phyloP scores from a whole-genome alignment of 1,140 invertebrate genomes.

The Brachionus sp. region DNA sequence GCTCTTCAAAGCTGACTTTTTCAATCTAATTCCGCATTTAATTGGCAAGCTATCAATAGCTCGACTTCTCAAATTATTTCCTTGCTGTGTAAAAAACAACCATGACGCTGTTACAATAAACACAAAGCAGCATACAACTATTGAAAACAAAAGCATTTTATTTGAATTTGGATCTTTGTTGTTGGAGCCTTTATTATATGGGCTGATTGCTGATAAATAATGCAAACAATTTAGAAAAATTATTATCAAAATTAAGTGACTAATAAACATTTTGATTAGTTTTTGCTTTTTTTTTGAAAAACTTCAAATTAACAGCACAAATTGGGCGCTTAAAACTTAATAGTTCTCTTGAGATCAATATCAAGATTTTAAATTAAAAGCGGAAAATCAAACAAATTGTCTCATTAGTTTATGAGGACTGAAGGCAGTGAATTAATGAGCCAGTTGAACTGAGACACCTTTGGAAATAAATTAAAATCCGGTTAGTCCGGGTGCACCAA shows the following conservation, averaged over 20 bases:
- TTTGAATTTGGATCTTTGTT: background rate
- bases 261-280: background rate
- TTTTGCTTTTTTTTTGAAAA: background rate
- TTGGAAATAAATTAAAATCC: background rate
- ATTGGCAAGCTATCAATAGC: background rate
- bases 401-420: background rate
- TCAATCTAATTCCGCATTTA: background rate
- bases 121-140: background rate
- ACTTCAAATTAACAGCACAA: background rate
- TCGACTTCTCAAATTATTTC: background rate
- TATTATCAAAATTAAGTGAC: background rate
- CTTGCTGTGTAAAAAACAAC: background rate
- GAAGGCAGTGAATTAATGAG: background rate
- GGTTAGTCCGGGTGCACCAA: background rate
- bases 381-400: background rate
- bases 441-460: background rate
- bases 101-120: background rate
- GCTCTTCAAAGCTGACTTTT: background rate
- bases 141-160: background rate
- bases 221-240: background rate
- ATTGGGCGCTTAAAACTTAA: background rate
- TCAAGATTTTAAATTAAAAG: background rate
- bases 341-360: background rate
- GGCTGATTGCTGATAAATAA: background rate
- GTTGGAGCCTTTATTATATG: background rate